These are phyloP conservation scores for Drosophila prolongata DNA, from an alignment of 2,888 invertebrate genomes.

Conservation along the genomic window DNA sequence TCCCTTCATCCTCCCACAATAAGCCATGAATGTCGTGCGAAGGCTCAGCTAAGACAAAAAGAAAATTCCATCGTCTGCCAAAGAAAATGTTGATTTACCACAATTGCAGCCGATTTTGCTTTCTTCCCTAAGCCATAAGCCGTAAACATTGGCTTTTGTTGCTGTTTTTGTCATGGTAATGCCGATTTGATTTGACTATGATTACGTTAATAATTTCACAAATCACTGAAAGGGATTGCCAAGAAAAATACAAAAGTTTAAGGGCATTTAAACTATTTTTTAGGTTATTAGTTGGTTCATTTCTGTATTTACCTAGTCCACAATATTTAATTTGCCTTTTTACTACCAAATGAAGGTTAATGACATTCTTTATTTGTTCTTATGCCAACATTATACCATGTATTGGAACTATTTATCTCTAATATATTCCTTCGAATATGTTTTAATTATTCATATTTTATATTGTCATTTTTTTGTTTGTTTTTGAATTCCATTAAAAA, in stretches of 20 bases:
- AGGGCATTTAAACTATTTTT: background rate
- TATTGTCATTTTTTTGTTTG: background rate
- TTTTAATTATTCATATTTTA: conserved; percentile 14
- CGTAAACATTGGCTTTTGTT: conserved; percentile 42
- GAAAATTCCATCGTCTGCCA: conserved; percentile 23
- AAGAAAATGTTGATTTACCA: conserved; percentile 61
- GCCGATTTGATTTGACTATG: conserved; percentile 46
- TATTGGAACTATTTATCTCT: background rate
- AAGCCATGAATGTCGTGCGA: conserved; percentile 32
- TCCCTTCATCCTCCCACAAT: conserved; percentile 3
- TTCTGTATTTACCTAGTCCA: no score
- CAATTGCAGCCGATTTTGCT: conserved; percentile 43
- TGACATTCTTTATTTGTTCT: no score
- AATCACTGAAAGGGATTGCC: conserved; percentile 3
- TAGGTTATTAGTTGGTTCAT: background rate
- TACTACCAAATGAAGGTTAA: no score
- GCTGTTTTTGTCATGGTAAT: conserved; percentile 29
- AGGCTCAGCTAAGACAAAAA: conserved; percentile 28
- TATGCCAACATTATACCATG: background rate
- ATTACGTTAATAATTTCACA: conserved; percentile 36
- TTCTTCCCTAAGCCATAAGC: conserved; percentile 15
- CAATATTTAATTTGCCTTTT: background rate
- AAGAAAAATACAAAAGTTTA: background rate
- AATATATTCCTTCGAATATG: background rate
- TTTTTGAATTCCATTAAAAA: conserved; percentile 10